Conservation (phyloP, 2,113 vertebrate species). For the Cercopithecus mona region DNA sequence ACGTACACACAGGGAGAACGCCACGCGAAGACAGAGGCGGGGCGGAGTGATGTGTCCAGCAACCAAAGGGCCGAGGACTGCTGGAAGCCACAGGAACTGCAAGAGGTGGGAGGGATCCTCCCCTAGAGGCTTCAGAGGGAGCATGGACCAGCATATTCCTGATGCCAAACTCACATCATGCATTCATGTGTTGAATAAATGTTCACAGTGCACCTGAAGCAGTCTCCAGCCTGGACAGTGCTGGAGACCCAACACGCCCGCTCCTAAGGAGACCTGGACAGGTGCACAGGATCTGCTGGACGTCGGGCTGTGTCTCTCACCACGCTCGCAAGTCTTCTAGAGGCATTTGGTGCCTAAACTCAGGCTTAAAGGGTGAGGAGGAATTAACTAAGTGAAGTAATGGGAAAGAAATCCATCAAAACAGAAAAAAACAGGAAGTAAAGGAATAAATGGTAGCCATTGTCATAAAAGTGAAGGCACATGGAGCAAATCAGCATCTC, state of each 20-base stretch:
- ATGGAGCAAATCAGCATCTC: neutral
- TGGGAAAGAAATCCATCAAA: neutral
- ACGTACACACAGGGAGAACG: too few relatives aligned
- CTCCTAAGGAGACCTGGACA: neutral
- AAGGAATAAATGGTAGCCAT: neutral
- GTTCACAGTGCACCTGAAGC: accelerated
- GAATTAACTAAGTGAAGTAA: neutral
- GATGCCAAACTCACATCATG: accelerated
- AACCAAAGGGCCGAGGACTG: too few relatives aligned
- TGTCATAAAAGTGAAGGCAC: neutral
- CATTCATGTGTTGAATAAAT: accelerated
- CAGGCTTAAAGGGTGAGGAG: neutral
- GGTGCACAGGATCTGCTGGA: accelerated
- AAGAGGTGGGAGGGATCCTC: too few relatives aligned
- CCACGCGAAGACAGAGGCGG: too few relatives aligned
- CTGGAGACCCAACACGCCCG: accelerated
- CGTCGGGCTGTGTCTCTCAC: too few relatives aligned
- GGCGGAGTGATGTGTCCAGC: too few relatives aligned
- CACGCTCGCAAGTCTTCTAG: neutral
- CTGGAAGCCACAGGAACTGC: too few relatives aligned
- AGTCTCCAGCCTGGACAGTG: neutral
- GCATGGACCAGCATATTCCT: neutral
- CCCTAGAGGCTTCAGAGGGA: too few relatives aligned
- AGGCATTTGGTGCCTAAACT: neutral
- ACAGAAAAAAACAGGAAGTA: neutral